These are phyloP conservation scores for Leucosticte australis DNA, from an alignment of 2,113 vertebrate species.

Conservation along the genomic window DNA sequence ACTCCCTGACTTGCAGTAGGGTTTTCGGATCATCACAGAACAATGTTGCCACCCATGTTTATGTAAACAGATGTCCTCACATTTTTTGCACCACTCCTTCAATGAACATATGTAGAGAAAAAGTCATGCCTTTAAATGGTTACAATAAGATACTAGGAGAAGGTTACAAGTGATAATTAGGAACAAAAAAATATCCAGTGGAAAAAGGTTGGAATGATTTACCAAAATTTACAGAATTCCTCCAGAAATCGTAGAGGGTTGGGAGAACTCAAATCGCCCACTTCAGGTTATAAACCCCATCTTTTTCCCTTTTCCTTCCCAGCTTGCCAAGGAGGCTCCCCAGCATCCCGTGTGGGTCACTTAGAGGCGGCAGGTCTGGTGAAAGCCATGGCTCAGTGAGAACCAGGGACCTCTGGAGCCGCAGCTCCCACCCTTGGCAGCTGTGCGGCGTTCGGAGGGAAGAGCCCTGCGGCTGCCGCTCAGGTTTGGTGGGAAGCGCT, in stretches of 20 bases:
- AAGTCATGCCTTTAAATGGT: not conserved
- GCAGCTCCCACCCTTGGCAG: not conserved
- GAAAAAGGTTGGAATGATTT: not conserved
- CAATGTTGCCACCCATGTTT: not conserved
- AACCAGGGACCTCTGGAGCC: not conserved
- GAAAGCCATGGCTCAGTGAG: not conserved
- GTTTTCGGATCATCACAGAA: not conserved
- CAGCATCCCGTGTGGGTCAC: accelerated
- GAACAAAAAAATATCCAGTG: not conserved
- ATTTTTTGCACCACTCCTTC: not conserved
- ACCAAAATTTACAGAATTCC: not conserved
- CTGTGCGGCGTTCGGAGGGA: accelerated
- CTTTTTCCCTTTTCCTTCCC: not conserved
- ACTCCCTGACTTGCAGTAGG: not conserved
- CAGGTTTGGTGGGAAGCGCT: accelerated
- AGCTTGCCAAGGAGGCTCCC: not conserved
- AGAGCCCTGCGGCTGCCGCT: not conserved
- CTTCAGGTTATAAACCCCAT: accelerated
- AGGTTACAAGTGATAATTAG: not conserved
- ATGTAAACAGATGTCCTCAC: not conserved
- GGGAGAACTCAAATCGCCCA: not conserved
- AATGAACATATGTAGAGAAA: not conserved
- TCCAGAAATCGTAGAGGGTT: not conserved
- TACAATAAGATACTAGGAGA: not conserved
- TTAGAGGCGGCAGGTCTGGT: too few relatives aligned